phyloP scores from a whole-genome alignment of 2,797 vertebrate species.

The Syngnathus acus region DNA sequence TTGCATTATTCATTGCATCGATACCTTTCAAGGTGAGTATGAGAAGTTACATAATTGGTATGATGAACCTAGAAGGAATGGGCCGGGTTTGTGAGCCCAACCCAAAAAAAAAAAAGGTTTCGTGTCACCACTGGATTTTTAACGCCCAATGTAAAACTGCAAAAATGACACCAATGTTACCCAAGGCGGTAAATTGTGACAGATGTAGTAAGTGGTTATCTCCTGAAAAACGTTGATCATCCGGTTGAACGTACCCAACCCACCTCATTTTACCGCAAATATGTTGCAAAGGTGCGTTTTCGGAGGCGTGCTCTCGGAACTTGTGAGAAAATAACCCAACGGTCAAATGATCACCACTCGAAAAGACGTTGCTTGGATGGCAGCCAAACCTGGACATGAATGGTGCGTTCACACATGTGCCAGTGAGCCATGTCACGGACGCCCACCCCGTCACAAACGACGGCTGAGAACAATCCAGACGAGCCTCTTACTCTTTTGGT shows the following conservation, averaged over 20 bases:
- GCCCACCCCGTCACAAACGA: too few relatives aligned
- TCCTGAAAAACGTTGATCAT: neutral
- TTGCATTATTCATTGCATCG: neutral
- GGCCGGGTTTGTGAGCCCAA: neutral
- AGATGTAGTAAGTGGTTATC: neutral
- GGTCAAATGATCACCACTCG: neutral
- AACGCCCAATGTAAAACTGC: neutral
- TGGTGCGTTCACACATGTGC: too few relatives aligned
- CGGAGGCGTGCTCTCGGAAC: neutral
- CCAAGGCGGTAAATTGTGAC: neutral
- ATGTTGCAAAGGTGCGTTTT: neutral
- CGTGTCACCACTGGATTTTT: neutral
- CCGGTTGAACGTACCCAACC: neutral
- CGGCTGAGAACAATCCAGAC: too few relatives aligned
- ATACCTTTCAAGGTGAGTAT: neutral
- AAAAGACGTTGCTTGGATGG: too few relatives aligned
- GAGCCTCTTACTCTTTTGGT: too few relatives aligned
- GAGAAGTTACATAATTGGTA: neutral
- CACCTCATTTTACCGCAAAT: neutral
- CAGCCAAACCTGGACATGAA: too few relatives aligned
- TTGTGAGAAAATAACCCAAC: neutral
- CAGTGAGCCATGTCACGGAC: too few relatives aligned
- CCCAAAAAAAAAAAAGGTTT: neutral
- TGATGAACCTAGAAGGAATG: neutral
- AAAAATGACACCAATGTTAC: neutral